These are phyloP conservation scores for Takifugu rubripes DNA, from an alignment of 2,797 vertebrate genomes.

Conservation along the genomic window DNA sequence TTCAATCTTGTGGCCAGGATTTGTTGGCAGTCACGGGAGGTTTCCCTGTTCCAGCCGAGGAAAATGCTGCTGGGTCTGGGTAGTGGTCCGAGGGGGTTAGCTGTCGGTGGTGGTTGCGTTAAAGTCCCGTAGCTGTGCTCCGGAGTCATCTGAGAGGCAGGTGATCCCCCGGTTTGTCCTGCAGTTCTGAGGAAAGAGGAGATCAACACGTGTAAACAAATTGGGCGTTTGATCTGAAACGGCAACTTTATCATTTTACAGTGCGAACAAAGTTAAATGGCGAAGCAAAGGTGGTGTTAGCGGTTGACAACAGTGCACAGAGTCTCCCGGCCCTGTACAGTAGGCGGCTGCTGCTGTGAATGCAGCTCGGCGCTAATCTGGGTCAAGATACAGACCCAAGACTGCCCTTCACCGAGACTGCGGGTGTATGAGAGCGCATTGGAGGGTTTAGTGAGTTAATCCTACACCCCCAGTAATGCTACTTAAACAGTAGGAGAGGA, in stretches of 20 bases:
- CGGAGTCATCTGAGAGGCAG: constrained; percentile 87
- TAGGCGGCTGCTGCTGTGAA: constrained; percentile 16
- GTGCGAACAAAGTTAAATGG: neutral
- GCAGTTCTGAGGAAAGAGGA: constrained; percentile 80
- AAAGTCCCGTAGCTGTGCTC: constrained; percentile 87
- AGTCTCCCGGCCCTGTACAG: constrained; percentile 8
- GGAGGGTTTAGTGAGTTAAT: constrained; percentile 60
- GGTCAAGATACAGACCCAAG: constrained; percentile 40
- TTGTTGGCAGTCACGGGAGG: constrained; percentile 81
- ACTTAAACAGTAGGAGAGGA: constrained; percentile 61
- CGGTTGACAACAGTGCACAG: constrained; percentile 2
- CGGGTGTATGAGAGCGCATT: constrained; percentile 24
- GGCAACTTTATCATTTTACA: no score
- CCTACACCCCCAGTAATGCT: constrained; percentile 58
- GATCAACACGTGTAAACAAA: neutral
- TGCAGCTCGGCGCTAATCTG: constrained; percentile 38
- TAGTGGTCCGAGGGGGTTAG: constrained; percentile 34
- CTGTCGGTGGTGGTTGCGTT: constrained; percentile 73
- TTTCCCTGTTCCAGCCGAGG: constrained; percentile 79
- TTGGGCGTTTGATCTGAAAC: no score
- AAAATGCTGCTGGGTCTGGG: constrained; percentile 36
- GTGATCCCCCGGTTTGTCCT: constrained; percentile 88
- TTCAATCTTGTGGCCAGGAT: constrained; percentile 86
- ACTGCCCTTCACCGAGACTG: constrained; percentile 40
- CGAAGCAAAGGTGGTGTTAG: neutral